These are phyloP conservation scores for Formica selysi DNA, from an alignment of 1,140 invertebrate species.

Conservation along the genomic window DNA sequence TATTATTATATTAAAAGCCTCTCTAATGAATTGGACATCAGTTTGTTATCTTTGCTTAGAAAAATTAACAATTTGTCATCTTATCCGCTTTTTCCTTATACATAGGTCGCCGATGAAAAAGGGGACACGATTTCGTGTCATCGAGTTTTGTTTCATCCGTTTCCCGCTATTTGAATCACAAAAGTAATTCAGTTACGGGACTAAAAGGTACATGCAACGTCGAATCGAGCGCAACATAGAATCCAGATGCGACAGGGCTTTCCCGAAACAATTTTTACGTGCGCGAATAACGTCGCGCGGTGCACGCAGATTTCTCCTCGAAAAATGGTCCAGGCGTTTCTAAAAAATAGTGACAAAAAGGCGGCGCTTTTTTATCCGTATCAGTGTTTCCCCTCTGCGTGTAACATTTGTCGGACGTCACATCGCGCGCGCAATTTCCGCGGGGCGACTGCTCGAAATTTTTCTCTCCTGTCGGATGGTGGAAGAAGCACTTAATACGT, in stretches of 20 bases:
- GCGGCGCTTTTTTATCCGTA: slow-evolving; percentile 41
- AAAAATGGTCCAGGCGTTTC: slow-evolving; percentile 40
- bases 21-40: too few species aligned
- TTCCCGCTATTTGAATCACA: slow-evolving; percentile 36
- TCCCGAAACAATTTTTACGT: slow-evolving; percentile 38
- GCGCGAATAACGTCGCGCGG: slow-evolving; percentile 22
- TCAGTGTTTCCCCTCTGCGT: slow-evolving; percentile 7
- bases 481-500: slow-evolving; percentile 34
- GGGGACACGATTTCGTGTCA: slow-evolving; percentile 19
- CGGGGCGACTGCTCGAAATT: slow-evolving; percentile 37
- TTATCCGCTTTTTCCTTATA: background rate
- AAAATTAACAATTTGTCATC: too few species aligned
- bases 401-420: slow-evolving; percentile 47
- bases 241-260: background rate
- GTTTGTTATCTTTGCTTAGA: too few species aligned
- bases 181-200: slow-evolving; percentile 33
- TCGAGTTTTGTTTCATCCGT: slow-evolving; percentile 23
- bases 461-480: slow-evolving; percentile 4
- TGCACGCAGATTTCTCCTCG: slow-evolving; percentile 44
- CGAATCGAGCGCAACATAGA: background rate
- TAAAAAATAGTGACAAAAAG: slow-evolving; percentile 40
- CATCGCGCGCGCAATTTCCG: slow-evolving; percentile 46
- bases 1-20: too few species aligned
- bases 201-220: slow-evolving; percentile 1
- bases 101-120: background rate